Evolutionary conservation across 2,113 vertebrate species (phyloP), one percentile per base, ranked within the genome.

Genomic region (Pantherophis guttatus): DNA sequence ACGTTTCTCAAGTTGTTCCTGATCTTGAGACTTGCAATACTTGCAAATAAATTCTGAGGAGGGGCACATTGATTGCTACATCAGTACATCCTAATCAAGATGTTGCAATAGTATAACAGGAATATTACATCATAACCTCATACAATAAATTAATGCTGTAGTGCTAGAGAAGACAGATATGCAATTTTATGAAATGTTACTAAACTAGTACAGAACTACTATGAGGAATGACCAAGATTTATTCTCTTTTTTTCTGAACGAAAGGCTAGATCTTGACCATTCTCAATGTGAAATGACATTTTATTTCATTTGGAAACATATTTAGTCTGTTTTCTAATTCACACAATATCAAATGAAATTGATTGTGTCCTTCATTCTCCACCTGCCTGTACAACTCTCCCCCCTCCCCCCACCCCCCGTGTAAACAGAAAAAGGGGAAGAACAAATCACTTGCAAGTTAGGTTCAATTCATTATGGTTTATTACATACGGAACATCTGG

Each of bases 21-120:
- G 50, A 29, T 85, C 52, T 70, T 59, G 59, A 48, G 9, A 59
- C 13, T 85, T 81, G 89, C 59, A 53, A 65, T 55, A 39, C 8
- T 57, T 50, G 54, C 55, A 91, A 50, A n/a, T 59, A 23, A 48
- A 48, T 48, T 48, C 24, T 59, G 26, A 86, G 15, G 4, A 54
- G 9, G 24, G 54, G 44, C 44, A 87, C 59, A 23, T 48, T 87
- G 91, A 92, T 92, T 92, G 91, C 91, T 92, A 52, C 91, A 92
- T 87, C 44, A 33, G 57, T 87, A 87, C 10, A 59, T 48, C 55
- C 15, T 26, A 59, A 87, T 8, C 85, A 87, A 62, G 44, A 87
- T 92, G 85, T 92, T 58, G 86, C 81, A 92, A 62, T n/a, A 85
- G 17, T 50, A 62, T 12, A 62, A 50, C 5, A 87, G 39, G 85